These are phyloP conservation scores for Pterobdella sp. DNA, from an alignment of 2,888 invertebrate species.

Conservation along the genomic window DNA sequence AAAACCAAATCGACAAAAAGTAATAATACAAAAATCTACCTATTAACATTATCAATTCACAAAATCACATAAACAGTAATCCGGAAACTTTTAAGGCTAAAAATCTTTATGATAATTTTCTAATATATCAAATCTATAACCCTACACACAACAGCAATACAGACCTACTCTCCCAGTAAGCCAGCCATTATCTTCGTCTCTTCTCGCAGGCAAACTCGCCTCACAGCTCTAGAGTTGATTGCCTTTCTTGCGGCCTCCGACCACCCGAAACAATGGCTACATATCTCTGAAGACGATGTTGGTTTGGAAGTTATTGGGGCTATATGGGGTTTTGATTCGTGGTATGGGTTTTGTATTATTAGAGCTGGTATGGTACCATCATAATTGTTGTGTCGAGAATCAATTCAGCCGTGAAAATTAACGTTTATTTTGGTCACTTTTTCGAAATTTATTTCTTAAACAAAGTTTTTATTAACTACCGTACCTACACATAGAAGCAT, in stretches of 20 bases:
- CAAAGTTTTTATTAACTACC: background rate
- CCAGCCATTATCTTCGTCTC: conserved; percentile 84
- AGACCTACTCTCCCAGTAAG: conserved; percentile 80
- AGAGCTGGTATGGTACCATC: no score
- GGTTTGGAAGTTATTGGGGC: no score
- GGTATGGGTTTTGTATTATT: no score
- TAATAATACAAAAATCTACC: no score
- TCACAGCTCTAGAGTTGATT: conserved; percentile 87
- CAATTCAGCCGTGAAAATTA: no score
- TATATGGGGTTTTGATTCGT: no score
- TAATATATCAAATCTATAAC: conserved; percentile 25
- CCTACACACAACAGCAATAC: conserved; percentile 59
- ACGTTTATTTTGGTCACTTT: no score
- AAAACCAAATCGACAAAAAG: no score
- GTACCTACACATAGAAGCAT: background rate
- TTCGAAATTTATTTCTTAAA: background rate
- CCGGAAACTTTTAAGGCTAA: no score
- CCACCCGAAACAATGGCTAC: conserved; percentile 88
- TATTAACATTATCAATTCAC: no score
- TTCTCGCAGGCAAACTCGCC: conserved; percentile 85
- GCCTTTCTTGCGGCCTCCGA: conserved; percentile 71
- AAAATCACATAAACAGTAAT: no score
- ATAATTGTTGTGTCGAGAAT: no score
- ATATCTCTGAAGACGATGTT: conserved; percentile 69
- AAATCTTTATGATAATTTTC: conserved; percentile 13